A percentile compares a stretch with the other conserved stretches of the same genome.
Evolutionary conservation across 2,113 vertebrate genomes (phyloP).

Genomic region (Eubucco bourcierii): DNA sequence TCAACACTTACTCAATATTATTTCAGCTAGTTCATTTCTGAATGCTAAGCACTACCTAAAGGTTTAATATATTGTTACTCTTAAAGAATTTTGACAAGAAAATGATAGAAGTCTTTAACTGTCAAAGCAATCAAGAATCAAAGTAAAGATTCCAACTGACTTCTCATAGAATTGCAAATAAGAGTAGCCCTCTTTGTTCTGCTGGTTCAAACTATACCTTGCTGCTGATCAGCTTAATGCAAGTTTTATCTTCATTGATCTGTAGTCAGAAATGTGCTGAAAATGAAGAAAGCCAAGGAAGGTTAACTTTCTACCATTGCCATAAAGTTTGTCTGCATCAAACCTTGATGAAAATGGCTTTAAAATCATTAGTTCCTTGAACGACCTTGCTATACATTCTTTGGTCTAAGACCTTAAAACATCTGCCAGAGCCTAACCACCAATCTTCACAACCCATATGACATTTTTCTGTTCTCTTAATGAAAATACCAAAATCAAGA

Average conservation of each 20-base stretch:
- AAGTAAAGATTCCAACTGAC: background rate
- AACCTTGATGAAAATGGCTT: background rate
- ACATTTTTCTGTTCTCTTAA: background rate
- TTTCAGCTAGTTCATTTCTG: conserved; percentile 51
- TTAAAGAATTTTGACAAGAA: conserved; percentile 17
- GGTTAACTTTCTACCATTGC: background rate
- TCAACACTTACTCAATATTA: background rate
- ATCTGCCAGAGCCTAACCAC: background rate
- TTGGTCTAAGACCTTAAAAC: background rate
- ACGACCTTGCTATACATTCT: background rate
- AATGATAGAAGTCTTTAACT: conserved; percentile 25
- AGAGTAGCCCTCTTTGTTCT: background rate
- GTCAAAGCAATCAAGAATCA: background rate
- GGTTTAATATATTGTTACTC: background rate
- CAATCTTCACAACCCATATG: background rate
- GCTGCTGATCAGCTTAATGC: background rate
- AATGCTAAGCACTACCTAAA: conserved; percentile 12
- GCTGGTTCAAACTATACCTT: background rate
- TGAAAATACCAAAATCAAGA: background rate
- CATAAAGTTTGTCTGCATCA: background rate
- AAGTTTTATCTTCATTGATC: background rate
- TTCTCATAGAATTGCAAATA: background rate
- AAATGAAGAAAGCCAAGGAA: background rate
- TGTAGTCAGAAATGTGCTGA: background rate
- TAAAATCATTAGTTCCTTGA: background rate